Evolutionary conservation across 2,888 invertebrate species (phyloP).

Genomic region (Girardia tigrina): DNA sequence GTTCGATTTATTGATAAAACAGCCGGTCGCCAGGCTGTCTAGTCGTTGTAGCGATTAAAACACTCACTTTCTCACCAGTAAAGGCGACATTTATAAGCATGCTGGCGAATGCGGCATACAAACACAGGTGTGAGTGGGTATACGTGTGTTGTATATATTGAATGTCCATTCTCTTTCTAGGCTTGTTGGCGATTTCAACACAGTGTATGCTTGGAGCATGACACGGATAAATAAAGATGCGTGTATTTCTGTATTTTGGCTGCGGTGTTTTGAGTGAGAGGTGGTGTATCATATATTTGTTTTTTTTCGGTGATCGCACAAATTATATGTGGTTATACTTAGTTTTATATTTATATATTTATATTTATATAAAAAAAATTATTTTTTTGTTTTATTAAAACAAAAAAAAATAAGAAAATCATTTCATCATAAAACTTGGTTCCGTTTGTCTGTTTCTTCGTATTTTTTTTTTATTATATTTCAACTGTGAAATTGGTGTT

Average conservation of each 20-base stretch:
- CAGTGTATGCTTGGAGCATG: conserved; percentile 23
- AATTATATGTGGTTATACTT: conserved; percentile 18
- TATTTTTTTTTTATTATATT: background rate
- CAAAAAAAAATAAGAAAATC: background rate
- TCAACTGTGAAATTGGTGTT: conserved; percentile 17
- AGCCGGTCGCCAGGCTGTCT: conserved; percentile 23
- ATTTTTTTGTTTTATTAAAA: conserved; percentile 1
- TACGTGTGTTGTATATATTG: conserved; percentile 1
- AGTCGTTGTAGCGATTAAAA: conserved; percentile 23
- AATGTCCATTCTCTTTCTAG: conserved; percentile 17
- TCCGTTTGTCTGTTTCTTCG: background rate
- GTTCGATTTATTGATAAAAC: conserved; percentile 23
- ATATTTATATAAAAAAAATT: conserved; percentile 19
- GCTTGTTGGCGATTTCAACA: conserved; percentile 1
- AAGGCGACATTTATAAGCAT: conserved; percentile 17
- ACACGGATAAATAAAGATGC: background rate
- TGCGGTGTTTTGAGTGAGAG: background rate
- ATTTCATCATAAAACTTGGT: background rate
- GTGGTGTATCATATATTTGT: conserved; percentile 20
- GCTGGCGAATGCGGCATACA: conserved; percentile 11
- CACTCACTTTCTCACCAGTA: conserved; percentile 23
- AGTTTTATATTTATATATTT: no score
- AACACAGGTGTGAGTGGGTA: conserved; percentile 23
- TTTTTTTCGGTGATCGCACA: conserved; percentile 21
- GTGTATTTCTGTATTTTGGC: background rate